Base-by-base conservation (phyloP, 2,888 invertebrate species). In the Megaustenia siamemsis region DNA sequence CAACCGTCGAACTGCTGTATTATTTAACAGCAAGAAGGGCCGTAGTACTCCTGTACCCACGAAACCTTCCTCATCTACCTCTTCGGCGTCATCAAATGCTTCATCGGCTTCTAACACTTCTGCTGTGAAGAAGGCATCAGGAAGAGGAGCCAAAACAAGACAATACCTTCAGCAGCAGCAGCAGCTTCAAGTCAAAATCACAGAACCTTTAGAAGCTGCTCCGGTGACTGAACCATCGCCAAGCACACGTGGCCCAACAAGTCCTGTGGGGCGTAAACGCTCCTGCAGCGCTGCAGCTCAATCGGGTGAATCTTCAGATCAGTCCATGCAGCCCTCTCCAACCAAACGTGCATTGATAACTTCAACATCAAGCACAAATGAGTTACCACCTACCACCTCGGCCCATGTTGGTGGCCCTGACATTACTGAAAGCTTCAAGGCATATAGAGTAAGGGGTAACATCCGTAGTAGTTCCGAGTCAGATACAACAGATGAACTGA, bases 1-100 rank as follows among this genome's bases (percentile, higher is more conserved):
- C 12, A 96, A 96, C 92, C 94, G 96, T 45, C 93, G 97, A 90
- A 97, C 96, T 38, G 96, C 97, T n/a, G 97, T 97, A 43, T 94
- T 97, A 49, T 96, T 97, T 90, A 88, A 79, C 83, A 96, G 96
- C 18, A 95, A 96, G 76, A 97, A 97, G 93, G 96, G 91, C 15
- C 60, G 79, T 5, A 84, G 83, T 35, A 86, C 75, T 6, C 71
- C 85, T 18, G 83, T 79, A 21, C 76, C 86, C 21, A 80, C 71
- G 40, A 85, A 56, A 68, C 80, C 85, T 18, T 45, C 86, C 10
- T 82, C 79, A 0, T 83, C 87, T 8, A 68, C 84, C 49, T 75
- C 87, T 21, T 81, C 86, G 79, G 83, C 86, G 43, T 63, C 80
- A 45, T 73, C 79, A 15, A 68, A 69, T 63, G 69, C 84, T 6